These are phyloP conservation scores for Oligia fasciuncula DNA, from an alignment of 2,888 invertebrate species.

Conservation along the genomic window DNA sequence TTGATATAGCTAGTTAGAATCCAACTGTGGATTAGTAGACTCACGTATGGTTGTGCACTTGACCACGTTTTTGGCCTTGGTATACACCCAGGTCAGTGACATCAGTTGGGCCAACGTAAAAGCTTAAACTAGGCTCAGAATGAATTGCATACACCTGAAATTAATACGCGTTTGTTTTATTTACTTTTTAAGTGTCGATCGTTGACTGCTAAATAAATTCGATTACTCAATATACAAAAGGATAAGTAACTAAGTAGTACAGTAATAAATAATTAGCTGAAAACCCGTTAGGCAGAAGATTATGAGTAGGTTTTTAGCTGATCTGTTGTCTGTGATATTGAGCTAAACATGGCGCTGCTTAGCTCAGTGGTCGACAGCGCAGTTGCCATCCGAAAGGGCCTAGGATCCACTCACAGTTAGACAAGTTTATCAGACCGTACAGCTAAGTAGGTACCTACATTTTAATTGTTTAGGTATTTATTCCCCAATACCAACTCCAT, in stretches of 20 bases:
- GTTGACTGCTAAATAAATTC: neutral
- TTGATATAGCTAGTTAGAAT: conserved; percentile 1
- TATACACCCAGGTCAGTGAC: conserved; percentile 8
- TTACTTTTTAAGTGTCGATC: neutral
- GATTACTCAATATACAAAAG: neutral
- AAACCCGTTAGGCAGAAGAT: neutral
- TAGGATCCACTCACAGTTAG: too few relatives aligned
- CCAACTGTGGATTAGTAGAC: neutral
- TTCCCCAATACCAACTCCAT: too few relatives aligned
- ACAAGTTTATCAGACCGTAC: too few relatives aligned
- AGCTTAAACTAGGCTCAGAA: neutral
- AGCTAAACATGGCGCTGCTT: too few relatives aligned
- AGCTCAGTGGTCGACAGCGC: too few relatives aligned
- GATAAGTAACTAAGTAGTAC: too few relatives aligned
- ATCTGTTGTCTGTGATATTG: neutral
- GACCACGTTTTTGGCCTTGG: conserved; percentile 4
- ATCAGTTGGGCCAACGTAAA: neutral
- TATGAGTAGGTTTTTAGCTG: neutral
- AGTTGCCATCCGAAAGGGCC: too few relatives aligned
- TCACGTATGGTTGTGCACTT: neutral
- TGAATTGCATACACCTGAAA: neutral
- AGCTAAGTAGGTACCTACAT: too few relatives aligned
- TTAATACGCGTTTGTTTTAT: neutral
- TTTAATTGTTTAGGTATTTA: too few relatives aligned
- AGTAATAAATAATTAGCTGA: too few relatives aligned